Evolutionary conservation across 2,888 invertebrate genomes (phyloP).

Genomic region (Lydus trimaculatus): DNA sequence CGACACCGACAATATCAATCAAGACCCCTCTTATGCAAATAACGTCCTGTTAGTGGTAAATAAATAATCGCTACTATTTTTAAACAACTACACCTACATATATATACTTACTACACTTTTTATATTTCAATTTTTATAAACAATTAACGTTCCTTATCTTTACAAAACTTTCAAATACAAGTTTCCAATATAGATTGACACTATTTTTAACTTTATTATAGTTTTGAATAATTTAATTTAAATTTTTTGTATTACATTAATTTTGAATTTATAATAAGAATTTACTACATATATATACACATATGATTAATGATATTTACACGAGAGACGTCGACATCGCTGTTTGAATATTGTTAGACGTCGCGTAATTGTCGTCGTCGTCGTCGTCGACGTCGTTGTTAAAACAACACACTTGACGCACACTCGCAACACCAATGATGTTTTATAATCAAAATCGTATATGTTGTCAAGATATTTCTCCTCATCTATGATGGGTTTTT

Average conservation of each 20-base stretch:
- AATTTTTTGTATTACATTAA: no score
- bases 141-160: not conserved
- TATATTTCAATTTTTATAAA: not conserved
- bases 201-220: no score
- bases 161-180: no score
- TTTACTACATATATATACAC: not conserved
- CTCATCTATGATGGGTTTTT: conserved; percentile 29
- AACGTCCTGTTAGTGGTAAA: conserved; percentile 1
- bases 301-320: not conserved
- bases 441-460: conserved; percentile 37
- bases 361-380: not conserved
- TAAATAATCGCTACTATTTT: not conserved
- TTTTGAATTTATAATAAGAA: not conserved
- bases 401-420: conserved; percentile 28
- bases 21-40: conserved; percentile 23
- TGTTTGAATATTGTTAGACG: not conserved
- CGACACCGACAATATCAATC: conserved; percentile 18
- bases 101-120: not conserved
- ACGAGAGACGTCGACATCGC: not conserved
- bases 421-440: conserved; percentile 28
- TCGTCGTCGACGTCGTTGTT: not conserved
- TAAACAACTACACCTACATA: not conserved
- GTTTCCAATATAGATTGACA: no score
- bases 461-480: conserved; percentile 12
- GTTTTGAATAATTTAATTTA: no score